phyloP scores from a whole-genome alignment of 2,797 vertebrate genomes.

The Chiloscyllium punctatum region DNA sequence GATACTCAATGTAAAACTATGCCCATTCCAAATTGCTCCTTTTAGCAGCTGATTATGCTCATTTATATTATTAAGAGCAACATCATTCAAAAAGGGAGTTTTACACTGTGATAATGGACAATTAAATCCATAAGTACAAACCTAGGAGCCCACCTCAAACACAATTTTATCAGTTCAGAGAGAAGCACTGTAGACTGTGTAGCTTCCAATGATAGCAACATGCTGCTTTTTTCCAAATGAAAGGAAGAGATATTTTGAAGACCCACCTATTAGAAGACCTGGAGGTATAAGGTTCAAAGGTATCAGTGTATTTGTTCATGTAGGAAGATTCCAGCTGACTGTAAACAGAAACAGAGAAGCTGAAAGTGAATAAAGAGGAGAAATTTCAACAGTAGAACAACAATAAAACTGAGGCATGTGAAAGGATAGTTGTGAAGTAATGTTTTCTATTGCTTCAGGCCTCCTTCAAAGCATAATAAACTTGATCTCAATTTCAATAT shows the following conservation, averaged over 20 bases:
- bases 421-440: neutral
- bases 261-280: conserved; percentile 65
- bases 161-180: neutral
- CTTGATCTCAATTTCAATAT: neutral
- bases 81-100: neutral
- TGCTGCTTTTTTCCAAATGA: neutral
- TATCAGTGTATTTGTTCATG: conserved; percentile 49
- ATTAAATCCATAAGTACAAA: neutral
- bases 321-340: conserved; percentile 60
- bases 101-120: neutral
- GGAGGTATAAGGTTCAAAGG: conserved; percentile 58
- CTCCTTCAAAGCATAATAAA: neutral
- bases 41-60: neutral
- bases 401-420: too few relatives aligned
- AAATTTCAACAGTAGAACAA: neutral
- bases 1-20: neutral
- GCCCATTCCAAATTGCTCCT: neutral
- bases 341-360: conserved; percentile 44
- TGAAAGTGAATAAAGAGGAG: neutral
- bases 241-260: conserved; percentile 14
- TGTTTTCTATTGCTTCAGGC: neutral
- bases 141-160: neutral
- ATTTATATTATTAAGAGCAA: neutral
- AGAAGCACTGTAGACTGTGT: too few relatives aligned
- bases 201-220: neutral